Evolutionary conservation across 2,888 invertebrate genomes (phyloP), one percentile per base, ranked within the genome.

Genomic region (Lasioglossum calceatum): DNA sequence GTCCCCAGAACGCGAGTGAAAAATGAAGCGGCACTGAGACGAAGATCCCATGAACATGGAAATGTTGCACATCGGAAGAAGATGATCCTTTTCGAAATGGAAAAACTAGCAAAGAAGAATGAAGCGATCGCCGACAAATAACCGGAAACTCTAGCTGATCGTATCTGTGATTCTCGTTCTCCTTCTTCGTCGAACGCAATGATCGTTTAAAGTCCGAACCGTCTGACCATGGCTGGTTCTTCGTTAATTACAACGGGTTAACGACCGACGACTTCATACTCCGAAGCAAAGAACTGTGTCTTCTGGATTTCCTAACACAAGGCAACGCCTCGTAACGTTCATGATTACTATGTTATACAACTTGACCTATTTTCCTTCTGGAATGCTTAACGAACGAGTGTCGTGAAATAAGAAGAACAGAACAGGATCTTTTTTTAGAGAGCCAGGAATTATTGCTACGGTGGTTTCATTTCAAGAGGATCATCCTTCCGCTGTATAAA

Each of bases 181-280:
- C 76, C 87, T 88, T 87, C 90, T 86, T 90, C 90, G 90, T 87
- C 91, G 86, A 91, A 89, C 87, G 89, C 90, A 90, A 92, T 90
- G 90, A 93, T 92, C 91, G 90, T 87, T 92, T 91, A 90, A 89
- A 87, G 87, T 77, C 89, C 87, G 87, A 89, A 81, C 88, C 87
- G 90, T 89, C 91, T 92, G 90, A 91, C 91, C 88, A 92, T 89
- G 92, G 91, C 91, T 89, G 92, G 87, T 91, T 90, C 89, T 90
- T 92, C 91, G 88, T 92, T 94, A 93, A 94, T 94, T 92, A 88
- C 87, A 80, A 77, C 85, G 84, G 94, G 94, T 94, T 93, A 93
- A 94, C 86, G 94, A 93, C 93, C 94, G 89, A 75, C 82, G 71
- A 84, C 44, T 81, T 75, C 47, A 64, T 79, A 67, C 80, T 79